Evolutionary conservation across 2,888 invertebrate genomes (phyloP).

Genomic region (Mermis nigrescens): DNA sequence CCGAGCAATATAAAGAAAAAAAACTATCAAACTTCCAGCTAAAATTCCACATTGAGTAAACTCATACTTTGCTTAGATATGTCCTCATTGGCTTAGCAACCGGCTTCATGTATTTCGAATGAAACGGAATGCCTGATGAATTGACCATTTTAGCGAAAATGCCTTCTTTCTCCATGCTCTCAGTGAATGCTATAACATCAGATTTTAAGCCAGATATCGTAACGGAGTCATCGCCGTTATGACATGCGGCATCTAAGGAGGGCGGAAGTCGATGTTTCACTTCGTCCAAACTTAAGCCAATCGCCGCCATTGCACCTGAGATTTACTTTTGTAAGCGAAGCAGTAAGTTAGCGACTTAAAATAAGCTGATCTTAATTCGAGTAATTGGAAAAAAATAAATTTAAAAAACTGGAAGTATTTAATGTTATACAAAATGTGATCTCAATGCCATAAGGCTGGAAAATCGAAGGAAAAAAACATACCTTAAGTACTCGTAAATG

Average conservation of each 20-base stretch:
- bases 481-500: too few relatives aligned
- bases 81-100: slow-evolving; percentile 61
- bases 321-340: too few relatives aligned
- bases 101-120: slow-evolving; percentile 68
- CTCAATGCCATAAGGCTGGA: too few relatives aligned
- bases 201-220: slow-evolving; percentile 67
- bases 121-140: slow-evolving; percentile 74
- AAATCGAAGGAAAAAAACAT: too few relatives aligned
- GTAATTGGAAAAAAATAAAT: too few relatives aligned
- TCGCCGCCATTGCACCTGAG: slow-evolving; percentile 60
- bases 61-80: slow-evolving; percentile 49
- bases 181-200: slow-evolving; percentile 41
- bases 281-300: slow-evolving; percentile 60
- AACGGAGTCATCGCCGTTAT: slow-evolving; percentile 74
- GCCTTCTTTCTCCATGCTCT: slow-evolving; percentile 42
- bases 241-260: slow-evolving; percentile 64
- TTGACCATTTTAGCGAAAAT: slow-evolving; percentile 65
- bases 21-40: too few relatives aligned
- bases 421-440: too few relatives aligned
- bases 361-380: too few relatives aligned
- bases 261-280: slow-evolving; percentile 50
- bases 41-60: too few relatives aligned
- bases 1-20: too few relatives aligned
- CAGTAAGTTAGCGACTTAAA: too few relatives aligned
- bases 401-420: too few relatives aligned